Evolutionary conservation across 2,113 vertebrate genomes (phyloP), one percentile per base, ranked within the genome.

Genomic region (Eulemur rufifrons): DNA sequence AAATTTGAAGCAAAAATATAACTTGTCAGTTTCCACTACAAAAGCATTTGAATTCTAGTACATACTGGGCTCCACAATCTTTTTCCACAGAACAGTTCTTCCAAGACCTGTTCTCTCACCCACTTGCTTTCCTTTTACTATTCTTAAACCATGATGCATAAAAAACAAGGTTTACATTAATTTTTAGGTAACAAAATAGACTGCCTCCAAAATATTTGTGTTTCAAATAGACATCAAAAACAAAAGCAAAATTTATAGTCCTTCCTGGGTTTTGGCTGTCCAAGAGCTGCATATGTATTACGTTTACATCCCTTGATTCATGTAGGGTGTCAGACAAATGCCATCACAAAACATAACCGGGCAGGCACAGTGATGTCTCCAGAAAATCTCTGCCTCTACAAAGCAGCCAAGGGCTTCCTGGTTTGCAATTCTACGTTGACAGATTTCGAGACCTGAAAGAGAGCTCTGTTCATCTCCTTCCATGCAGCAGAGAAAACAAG

Each of bases 1-100:
- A 98, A 94, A 95, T 89, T 7, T 93, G 83, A 97, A 91, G 97
- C 73, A 93, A 92, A 96, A 94, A 93, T 89, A 76, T 64, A 96
- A 95, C 89, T 93, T 97, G 68, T 86, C 91, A 91, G 82, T 95
- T 95, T 86, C 80, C 29, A 95, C 12, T 77, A 84, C 80, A 87
- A 97, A 95, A 68, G 56, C 18, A 82, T 87, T 95, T 95, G 39
- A 93, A 94, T 97, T 89, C 83, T 76, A 66, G 69, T n/a, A 76
- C 27, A 50, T 23, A 66, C 21, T 0, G 5, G 14, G 21, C 27
- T 96, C 66, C 34, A 32, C 14, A 34, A 76, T 74, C 61, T 54
- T 37, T 64, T 52, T 25, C 59, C 68, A 61, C 3, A 23, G 18
- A 45, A 68, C 37, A 37, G 13, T 68, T 81, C 82, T 96, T 42